Percentiles rank a stretch among this genome's conserved stretches.
phyloP scores from a whole-genome alignment of 1,140 invertebrate species.

The Drosophila rhopaloa region DNA sequence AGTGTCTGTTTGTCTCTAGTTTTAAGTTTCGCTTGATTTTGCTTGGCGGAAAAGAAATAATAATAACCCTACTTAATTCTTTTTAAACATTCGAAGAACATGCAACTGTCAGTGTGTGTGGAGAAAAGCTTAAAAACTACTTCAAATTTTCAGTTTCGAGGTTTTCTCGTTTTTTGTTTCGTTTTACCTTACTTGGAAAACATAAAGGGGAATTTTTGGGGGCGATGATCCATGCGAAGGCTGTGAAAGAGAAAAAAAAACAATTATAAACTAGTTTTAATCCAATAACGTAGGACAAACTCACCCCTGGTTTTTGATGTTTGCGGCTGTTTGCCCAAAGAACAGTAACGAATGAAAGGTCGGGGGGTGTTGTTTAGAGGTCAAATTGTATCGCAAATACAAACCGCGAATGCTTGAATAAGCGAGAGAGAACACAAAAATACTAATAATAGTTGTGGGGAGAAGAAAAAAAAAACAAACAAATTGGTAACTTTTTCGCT shows the following conservation, averaged over 20 bases:
- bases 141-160: conserved; percentile 28
- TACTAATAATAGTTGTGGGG: conserved; percentile 3
- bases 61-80: conserved; percentile 42
- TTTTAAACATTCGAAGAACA: conserved; percentile 70
- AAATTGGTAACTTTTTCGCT: neutral
- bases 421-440: conserved; percentile 10
- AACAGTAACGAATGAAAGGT: conserved; percentile 35
- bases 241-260: neutral
- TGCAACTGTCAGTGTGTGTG: conserved; percentile 44
- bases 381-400: conserved; percentile 1
- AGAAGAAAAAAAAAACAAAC: neutral
- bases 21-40: conserved; percentile 13
- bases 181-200: conserved; percentile 38
- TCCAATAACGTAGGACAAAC: neutral
- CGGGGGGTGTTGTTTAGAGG: neutral
- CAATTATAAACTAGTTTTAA: neutral
- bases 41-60: conserved; percentile 17
- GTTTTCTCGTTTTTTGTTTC: conserved; percentile 18
- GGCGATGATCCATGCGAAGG: conserved; percentile 1
- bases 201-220: neutral
- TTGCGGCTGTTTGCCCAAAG: conserved; percentile 21
- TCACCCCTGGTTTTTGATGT: conserved; percentile 27
- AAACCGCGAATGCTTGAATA: conserved; percentile 1
- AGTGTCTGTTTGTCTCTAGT: conserved; percentile 27
- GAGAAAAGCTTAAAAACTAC: conserved; percentile 43